A percentile compares a stretch with the other conserved stretches of the same genome.
These are phyloP conservation scores for Sparidentex hasta DNA, from an alignment of 2,797 vertebrate species.

Conservation along the genomic window DNA sequence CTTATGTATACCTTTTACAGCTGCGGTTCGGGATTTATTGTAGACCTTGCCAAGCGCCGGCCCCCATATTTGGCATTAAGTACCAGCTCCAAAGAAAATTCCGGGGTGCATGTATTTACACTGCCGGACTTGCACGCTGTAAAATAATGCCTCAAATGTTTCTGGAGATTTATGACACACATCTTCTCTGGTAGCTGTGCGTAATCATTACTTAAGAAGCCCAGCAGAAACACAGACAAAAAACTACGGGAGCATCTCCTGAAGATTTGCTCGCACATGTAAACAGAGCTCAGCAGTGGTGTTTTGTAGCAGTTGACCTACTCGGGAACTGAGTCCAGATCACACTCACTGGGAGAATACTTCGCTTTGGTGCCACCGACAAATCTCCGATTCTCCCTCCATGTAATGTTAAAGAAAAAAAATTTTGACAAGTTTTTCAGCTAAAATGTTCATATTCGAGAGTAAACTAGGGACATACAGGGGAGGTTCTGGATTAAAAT, in stretches of 20 bases:
- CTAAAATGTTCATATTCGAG: background rate
- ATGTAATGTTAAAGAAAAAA: background rate
- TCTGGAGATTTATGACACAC: background rate
- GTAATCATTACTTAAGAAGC: background rate
- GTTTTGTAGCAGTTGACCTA: constrained; percentile 19
- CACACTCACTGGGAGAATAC: background rate
- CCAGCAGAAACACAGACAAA: background rate
- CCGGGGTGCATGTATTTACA: background rate
- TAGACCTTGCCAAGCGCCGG: background rate
- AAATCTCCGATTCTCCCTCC: background rate
- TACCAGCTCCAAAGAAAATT: constrained; percentile 6
- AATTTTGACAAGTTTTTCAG: background rate
- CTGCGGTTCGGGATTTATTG: constrained; percentile 9
- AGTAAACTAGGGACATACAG: background rate
- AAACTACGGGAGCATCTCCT: background rate
- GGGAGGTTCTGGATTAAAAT: background rate
- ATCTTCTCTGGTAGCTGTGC: background rate
- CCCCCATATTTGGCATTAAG: background rate
- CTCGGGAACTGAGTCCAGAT: background rate
- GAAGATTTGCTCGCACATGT: background rate
- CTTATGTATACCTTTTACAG: background rate
- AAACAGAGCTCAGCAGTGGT: background rate
- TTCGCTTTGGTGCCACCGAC: background rate
- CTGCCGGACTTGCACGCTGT: background rate
- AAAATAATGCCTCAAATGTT: background rate